These are phyloP conservation scores for Hyalella azteca DNA, from an alignment of 2,888 invertebrate genomes.

Conservation along the genomic window DNA sequence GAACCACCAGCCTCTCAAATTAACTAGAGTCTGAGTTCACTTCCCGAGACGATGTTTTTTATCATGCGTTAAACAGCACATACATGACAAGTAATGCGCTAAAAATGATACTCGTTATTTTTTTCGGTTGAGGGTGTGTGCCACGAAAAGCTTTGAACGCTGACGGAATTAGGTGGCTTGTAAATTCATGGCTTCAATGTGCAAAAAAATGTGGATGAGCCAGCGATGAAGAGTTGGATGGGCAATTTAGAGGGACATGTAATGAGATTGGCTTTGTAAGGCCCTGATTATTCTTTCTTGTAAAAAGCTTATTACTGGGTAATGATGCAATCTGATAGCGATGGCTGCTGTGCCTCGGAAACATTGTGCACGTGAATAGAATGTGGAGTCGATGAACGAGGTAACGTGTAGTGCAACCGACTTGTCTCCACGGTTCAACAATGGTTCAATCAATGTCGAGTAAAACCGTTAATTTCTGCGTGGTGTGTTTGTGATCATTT, in stretches of 20 bases:
- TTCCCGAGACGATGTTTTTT: no score
- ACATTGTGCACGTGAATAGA: no score
- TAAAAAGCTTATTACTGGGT: constrained; percentile 4
- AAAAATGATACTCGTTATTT: constrained; percentile 15
- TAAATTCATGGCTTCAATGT: constrained; percentile 7
- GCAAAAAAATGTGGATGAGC: constrained; percentile 16
- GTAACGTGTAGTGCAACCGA: no score
- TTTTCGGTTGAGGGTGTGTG: background rate
- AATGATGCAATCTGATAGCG: background rate
- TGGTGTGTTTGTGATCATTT: no score
- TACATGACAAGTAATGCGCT: constrained; percentile 24
- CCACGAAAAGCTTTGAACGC: background rate
- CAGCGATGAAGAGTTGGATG: constrained; percentile 30
- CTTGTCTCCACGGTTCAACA: no score
- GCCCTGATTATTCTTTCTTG: background rate
- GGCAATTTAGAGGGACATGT: constrained; percentile 28
- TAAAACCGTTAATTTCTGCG: no score
- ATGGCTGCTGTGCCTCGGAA: no score
- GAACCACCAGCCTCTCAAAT: no score
- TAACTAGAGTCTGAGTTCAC: no score
- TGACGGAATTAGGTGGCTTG: background rate
- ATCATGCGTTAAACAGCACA: no score
- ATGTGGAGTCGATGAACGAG: no score
- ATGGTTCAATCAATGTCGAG: no score
- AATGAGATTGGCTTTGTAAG: constrained; percentile 29